Evolutionary conservation across 1,140 invertebrate species (phyloP).

Genomic region (Ceratina australensis): DNA sequence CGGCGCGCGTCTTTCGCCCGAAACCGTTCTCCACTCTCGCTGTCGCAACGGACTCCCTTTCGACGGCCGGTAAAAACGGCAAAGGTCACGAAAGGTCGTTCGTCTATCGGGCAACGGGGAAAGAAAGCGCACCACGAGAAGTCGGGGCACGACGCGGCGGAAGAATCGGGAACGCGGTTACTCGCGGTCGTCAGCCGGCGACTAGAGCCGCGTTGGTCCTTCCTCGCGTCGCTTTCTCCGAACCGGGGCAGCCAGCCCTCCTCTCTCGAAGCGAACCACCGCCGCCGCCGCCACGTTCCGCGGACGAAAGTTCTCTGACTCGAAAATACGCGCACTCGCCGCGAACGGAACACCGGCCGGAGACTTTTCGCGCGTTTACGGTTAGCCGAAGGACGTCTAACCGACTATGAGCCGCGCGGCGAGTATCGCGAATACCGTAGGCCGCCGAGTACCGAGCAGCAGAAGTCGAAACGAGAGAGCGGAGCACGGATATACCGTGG

Average conservation of each 20-base stretch:
- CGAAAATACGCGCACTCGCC: constrained; percentile 1
- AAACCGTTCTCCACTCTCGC: constrained; percentile 21
- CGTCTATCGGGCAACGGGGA: neutral
- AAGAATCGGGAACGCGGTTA: constrained; percentile 8
- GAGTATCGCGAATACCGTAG: constrained; percentile 24
- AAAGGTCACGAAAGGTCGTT: constrained; percentile 59
- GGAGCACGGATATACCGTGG: too few species aligned
- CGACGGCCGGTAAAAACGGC: constrained; percentile 24
- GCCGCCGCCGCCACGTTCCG: constrained; percentile 43
- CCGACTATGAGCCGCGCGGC: constrained; percentile 30
- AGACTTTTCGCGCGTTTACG: constrained; percentile 45
- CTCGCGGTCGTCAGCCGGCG: neutral
- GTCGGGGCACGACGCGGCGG: neutral
- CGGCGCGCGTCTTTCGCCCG: constrained; percentile 19
- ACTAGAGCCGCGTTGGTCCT: constrained; percentile 18
- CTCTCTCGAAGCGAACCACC: constrained; percentile 1
- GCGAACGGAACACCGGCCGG: neutral
- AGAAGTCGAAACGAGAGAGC: constrained; percentile 9
- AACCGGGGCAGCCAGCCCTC: neutral
- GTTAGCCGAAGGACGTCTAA: constrained; percentile 45
- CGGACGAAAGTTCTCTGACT: constrained; percentile 55
- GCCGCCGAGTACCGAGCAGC: constrained; percentile 7
- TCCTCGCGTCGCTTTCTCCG: constrained; percentile 26
- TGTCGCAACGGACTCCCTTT: constrained; percentile 16
- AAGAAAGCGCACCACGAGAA: neutral